These are phyloP conservation scores for Meganola albula DNA, from an alignment of 2,888 invertebrate genomes.

Conservation along the genomic window DNA sequence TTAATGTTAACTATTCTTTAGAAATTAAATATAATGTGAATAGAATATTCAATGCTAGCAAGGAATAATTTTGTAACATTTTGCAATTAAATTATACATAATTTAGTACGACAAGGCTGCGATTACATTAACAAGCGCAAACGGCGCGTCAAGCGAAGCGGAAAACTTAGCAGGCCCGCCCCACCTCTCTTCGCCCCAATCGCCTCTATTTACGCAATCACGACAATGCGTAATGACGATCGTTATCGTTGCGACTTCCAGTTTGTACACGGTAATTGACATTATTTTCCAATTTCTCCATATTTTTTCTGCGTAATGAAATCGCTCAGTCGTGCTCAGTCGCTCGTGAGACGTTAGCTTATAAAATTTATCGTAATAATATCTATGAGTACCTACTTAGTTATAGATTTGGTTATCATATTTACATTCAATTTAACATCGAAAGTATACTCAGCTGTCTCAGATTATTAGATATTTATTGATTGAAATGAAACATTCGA, in stretches of 20 bases:
- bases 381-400: slow-evolving; percentile 23
- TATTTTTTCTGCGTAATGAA: slow-evolving; percentile 59
- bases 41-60: neutral
- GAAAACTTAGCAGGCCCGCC: slow-evolving; percentile 53
- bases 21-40: too few species aligned
- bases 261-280: slow-evolving; percentile 70
- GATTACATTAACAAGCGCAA: slow-evolving; percentile 61
- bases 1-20: too few species aligned
- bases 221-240: slow-evolving; percentile 71
- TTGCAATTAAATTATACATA: slow-evolving; percentile 42
- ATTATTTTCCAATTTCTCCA: slow-evolving; percentile 74
- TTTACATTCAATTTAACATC: slow-evolving; percentile 24
- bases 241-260: slow-evolving; percentile 54
- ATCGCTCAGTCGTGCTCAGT: slow-evolving; percentile 54
- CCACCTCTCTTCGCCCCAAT: slow-evolving; percentile 59
- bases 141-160: slow-evolving; percentile 57
- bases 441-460: slow-evolving; percentile 14
- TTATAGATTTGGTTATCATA: slow-evolving; percentile 17
- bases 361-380: slow-evolving; percentile 32
- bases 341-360: slow-evolving; percentile 36
- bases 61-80: slow-evolving; percentile 11
- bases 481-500: too few species aligned
- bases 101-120: slow-evolving; percentile 42
- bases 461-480: too few species aligned
- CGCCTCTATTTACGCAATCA: slow-evolving; percentile 69